Evolutionary conservation across 2,888 invertebrate species (phyloP), one percentile per base, ranked within the genome.

Genomic region (Urechis unicinctus): DNA sequence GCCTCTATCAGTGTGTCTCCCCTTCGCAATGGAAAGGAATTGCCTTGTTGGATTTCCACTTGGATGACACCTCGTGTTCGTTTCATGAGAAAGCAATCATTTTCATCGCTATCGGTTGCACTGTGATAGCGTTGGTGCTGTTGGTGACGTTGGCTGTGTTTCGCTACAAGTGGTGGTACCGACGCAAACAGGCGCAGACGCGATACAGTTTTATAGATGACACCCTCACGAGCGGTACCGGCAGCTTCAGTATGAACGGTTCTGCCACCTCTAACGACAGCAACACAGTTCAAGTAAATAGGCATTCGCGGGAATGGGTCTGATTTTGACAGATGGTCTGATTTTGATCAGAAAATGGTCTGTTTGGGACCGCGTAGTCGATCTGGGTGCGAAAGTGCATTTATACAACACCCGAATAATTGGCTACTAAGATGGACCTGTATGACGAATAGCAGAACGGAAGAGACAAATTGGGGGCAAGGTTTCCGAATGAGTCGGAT

Each of bases 1-100:
- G 46, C 4, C n/a, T 45, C n/a, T 70, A 73, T 53, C 49, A 53
- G 21, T 75, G 74, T 59, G 26, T 51, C 5, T 47, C 62, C 0
- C 73, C 74, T 0, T 26, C 44, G 0, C 56, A 58, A 41, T 63
- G 72, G 55, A 59, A 57, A 4, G 66, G 64, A 6, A 56, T 61
- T 21, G 57, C 62, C n/a, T 57, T 75, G 3, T 57, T 61, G 28
- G 59, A 66, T 30, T 75, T 65, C 60, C 53, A 59, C 17, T 53
- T 67, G 1, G 45, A 50, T n/a, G 52, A 50, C 22, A 45, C 58
- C 17, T 50, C 49, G 4, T 61, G 61, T 45, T 46, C 58, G 13
- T 31, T 47, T 48, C 53, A 49, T 24, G 60, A 61, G 43, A 51
- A 44, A 13, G 48, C 52, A 9, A 53, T 60, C 17, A 50, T 61